Evolutionary conservation across 2,797 vertebrate genomes (phyloP), one percentile per base, ranked within the genome.

Genomic region (Xiphophorus birchmanni): DNA sequence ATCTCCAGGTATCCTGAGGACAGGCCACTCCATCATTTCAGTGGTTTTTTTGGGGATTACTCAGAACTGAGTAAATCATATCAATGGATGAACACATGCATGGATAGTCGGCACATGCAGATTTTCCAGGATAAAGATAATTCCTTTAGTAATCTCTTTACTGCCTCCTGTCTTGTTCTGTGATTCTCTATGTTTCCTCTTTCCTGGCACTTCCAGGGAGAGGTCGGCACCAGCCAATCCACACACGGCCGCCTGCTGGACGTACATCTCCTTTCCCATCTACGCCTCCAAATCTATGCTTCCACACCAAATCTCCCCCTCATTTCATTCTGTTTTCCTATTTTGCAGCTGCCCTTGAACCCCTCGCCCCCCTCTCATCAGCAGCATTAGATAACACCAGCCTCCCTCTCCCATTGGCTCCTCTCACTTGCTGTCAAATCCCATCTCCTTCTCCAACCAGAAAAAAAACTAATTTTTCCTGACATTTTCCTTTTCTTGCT

Each of bases 371-470:
- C 40, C 35, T 42, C 37, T 74, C 29, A 74, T 29, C 74, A 60
- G 37, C 54, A 58, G 54, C 76, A 82, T 89, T 92, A 87, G 83
- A 73, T 90, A 90, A 91, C 77, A 56, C 44, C 2, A 10, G 44
- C 63, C 76, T 42, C 73, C 21, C 32, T 72, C 40, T 71, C 18
- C 35, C 63, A 37, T 69, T 69, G 65, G 18, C 65, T 54, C 73
- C 35, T 52, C 60, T 72, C 73, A 9, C 26, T 85, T 67, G 83
- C 84, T 91, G 92, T 89, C 88, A 90, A 84, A 90, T 82, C 83
- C 77, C 86, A 78, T 88, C 87, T 80, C 47, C 73, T 85, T 82
- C 77, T 81, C 80, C 78, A 72, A 42, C 75, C 42, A 37, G 71
- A 75, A 32, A 79, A 8, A 42, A 50, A 76, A 69, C 52, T 79